Conservation (phyloP, 2,797 vertebrate genomes). For the Streptopelia turtur region DNA sequence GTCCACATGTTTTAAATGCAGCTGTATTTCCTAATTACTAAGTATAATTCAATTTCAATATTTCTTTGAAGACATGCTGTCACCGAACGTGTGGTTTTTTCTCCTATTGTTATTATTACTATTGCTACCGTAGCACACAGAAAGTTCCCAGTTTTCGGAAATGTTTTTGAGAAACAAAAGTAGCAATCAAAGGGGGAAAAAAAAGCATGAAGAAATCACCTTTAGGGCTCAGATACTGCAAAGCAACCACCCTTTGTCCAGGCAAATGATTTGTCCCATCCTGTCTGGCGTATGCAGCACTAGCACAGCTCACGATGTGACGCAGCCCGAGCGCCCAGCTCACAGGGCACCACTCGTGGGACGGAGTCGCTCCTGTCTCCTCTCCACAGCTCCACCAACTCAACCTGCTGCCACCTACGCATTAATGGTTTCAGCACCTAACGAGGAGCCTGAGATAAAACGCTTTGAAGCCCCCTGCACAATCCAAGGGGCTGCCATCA, state of each 20-base stretch:
- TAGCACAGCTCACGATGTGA: not conserved
- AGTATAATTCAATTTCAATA: conserved; percentile 8
- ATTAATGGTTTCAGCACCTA: not conserved
- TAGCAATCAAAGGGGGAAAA: not conserved
- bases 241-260: not conserved
- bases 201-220: not conserved
- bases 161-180: not conserved
- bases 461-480: not conserved
- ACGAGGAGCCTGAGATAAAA: not conserved
- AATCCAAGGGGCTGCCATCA: not conserved
- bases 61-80: not conserved
- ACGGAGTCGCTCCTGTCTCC: not conserved
- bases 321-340: not conserved
- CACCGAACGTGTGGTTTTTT: not conserved
- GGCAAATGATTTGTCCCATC: conserved; percentile 51
- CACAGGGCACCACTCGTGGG: not conserved
- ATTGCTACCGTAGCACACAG: not conserved
- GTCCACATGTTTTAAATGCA: not conserved
- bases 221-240: not conserved
- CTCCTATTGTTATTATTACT: not conserved
- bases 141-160: not conserved
- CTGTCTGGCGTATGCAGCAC: conserved; percentile 4
- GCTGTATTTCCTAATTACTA: conserved; percentile 24
- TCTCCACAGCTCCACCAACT: not conserved
- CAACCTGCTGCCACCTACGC: not conserved